phyloP scores from a whole-genome alignment of 2,888 invertebrate genomes.

The Mesopsocus fuscifrons region DNA sequence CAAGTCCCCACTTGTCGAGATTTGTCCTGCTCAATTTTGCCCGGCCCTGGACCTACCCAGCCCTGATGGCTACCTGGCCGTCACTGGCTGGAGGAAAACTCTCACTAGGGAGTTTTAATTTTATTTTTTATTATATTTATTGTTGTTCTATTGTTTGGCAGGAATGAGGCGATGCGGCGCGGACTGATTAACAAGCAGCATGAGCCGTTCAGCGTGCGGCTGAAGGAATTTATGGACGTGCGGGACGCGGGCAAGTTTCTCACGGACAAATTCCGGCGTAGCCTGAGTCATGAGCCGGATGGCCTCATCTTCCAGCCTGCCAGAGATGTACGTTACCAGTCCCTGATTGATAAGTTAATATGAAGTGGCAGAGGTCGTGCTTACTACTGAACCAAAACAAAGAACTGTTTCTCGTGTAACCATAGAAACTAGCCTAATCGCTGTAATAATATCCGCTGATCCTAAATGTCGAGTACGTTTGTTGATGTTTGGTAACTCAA shows the following conservation, averaged over 20 bases:
- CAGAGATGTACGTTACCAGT: constrained; percentile 37
- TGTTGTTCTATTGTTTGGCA: too few species aligned
- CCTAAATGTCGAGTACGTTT: too few species aligned
- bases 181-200: constrained; percentile 50
- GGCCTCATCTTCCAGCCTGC: constrained; percentile 95
- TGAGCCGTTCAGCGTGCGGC: constrained; percentile 81
- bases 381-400: not conserved
- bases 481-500: too few species aligned
- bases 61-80: too few species aligned
- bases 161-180: constrained; percentile 55
- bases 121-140: too few species aligned
- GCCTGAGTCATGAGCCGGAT: constrained; percentile 85
- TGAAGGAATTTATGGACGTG: constrained; percentile 84
- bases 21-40: too few species aligned
- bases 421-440: too few species aligned
- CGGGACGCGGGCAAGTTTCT: constrained; percentile 46
- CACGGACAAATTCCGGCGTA: constrained; percentile 67
- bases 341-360: not conserved
- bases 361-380: too few species aligned
- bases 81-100: too few species aligned
- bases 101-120: too few species aligned
- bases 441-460: constrained; percentile 6
- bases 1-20: too few species aligned
- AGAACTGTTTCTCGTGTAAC: not conserved
- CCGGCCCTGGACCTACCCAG: too few species aligned